Base-by-base conservation (phyloP, 2,888 invertebrate genomes). In the Hedya salicella region DNA sequence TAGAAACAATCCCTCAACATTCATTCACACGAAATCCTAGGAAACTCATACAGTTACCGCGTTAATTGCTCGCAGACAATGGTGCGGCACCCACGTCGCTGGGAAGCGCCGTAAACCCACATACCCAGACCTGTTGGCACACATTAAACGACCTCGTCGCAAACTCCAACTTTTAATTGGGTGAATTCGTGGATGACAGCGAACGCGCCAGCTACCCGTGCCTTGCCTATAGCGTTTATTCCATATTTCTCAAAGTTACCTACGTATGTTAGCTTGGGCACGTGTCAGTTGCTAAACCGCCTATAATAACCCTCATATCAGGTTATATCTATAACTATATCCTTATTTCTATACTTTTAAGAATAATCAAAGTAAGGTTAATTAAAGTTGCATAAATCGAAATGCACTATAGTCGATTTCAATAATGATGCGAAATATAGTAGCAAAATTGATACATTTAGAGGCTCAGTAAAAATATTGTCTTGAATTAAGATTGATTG, bases 61-160 rank as follows among this genome's bases (percentile, higher is more conserved):
- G 70, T 75, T 88, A 87, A 87, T 87, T 86, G 82, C 73, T 14
- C 63, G 71, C 53, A 83, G 75, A 89, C 89, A 89, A 89, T 89
- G 79, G 73, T 69, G 70, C 72, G 68, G 73, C 78, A 78, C 75
- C 76, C 56, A 68, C 56, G 71, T 69, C 73, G 73, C 80, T 87
- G 88, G 82, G 88, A 88, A 88, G 75, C 74, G 74, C 82, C 83
- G 78, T 89, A 89, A 90, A 91, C 89, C 89, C 83, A 89, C 83
- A 83, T 89, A 73, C 66, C 68, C 70, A 85, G 88, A 89, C 91
- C 89, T 72, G 81, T 72, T 91, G 85, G 85, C 91, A 86, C 75
- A 89, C 85, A 83, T 89, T 70, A 40, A n/a, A 65, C 60, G 72
- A 72, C 62, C 62, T 73, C 70, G 71, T 40, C 74, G 68, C 63